Conservation (phyloP, 2,888 invertebrate genomes). For the Pardosa pseudoannulata region DNA sequence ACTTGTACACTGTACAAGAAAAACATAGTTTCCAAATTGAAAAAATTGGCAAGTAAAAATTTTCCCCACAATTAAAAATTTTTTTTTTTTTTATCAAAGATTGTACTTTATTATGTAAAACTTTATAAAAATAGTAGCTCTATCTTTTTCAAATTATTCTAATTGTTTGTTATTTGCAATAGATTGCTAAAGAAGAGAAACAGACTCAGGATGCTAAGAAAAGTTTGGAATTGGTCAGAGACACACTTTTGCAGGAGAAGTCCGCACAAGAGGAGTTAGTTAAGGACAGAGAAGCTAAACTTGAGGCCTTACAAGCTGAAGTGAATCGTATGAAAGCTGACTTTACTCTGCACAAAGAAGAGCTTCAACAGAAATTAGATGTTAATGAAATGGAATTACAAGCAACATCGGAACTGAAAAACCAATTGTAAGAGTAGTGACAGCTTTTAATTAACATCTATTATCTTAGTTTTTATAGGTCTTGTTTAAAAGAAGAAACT, state of each 20-base stretch:
- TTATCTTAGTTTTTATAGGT: too few relatives aligned
- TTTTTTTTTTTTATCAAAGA: too few relatives aligned
- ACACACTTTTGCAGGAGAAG: constrained; percentile 47
- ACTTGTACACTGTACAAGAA: too few relatives aligned
- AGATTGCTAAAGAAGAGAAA: constrained; percentile 49
- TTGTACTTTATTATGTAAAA: too few relatives aligned
- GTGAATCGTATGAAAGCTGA: constrained; percentile 49
- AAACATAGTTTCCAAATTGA: too few relatives aligned
- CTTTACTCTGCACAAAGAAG: constrained; percentile 55
- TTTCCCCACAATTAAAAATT: too few relatives aligned
- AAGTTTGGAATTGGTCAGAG: constrained; percentile 33
- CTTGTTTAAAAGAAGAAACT: too few relatives aligned
- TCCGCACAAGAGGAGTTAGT: constrained; percentile 33
- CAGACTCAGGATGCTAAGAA: constrained; percentile 38
- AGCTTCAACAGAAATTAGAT: constrained; percentile 56
- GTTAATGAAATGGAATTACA: constrained; percentile 45
- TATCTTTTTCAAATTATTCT: too few relatives aligned
- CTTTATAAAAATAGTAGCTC: too few relatives aligned
- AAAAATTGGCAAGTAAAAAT: too few relatives aligned
- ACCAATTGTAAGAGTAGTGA: constrained; percentile 55
- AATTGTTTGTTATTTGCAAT: too few relatives aligned
- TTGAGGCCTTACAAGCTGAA: constrained; percentile 53
- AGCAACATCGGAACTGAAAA: constrained; percentile 53
- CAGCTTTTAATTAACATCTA: too few relatives aligned
- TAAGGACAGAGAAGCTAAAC: constrained; percentile 46